Percentiles rank a stretch among this genome's conserved stretches.
These are phyloP conservation scores for Branchipolynoe longqiensis DNA, from an alignment of 2,888 invertebrate genomes.

Conservation along the genomic window DNA sequence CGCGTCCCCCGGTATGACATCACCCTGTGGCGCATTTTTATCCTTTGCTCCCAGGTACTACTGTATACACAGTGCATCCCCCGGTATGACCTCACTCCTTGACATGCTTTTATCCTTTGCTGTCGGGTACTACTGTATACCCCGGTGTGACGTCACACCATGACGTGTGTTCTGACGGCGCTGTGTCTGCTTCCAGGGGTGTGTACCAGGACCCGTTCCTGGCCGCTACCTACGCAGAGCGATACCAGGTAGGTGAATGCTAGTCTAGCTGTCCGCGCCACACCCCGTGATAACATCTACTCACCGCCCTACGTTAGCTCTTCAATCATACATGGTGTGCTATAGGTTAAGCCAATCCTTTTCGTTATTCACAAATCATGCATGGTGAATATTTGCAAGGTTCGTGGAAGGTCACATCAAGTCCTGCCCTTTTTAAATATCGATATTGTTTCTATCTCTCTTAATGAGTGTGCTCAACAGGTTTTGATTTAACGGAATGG, in stretches of 20 bases:
- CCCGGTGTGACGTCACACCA: too few relatives aligned
- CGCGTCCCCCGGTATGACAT: too few relatives aligned
- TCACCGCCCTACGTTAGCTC: slow-evolving; percentile 46
- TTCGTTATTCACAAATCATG: slow-evolving; percentile 16
- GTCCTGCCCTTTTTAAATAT: slow-evolving; percentile 41
- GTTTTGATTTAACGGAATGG: too few relatives aligned
- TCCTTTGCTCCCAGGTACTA: too few relatives aligned
- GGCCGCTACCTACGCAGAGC: slow-evolving; percentile 83
- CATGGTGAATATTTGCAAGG: slow-evolving; percentile 53
- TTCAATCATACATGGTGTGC: slow-evolving; percentile 51
- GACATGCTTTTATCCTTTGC: too few relatives aligned
- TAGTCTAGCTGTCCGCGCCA: neutral
- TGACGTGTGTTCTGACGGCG: too few relatives aligned
- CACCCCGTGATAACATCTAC: slow-evolving; percentile 33
- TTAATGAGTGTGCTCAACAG: too few relatives aligned
- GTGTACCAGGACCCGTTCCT: slow-evolving; percentile 98
- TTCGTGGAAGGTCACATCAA: slow-evolving; percentile 57
- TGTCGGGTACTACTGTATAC: too few relatives aligned
- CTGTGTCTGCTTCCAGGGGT: slow-evolving; percentile 86
- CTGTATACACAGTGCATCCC: too few relatives aligned
- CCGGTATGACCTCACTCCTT: too few relatives aligned
- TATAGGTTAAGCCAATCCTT: slow-evolving; percentile 55
- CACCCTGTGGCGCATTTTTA: too few relatives aligned
- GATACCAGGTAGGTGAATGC: slow-evolving; percentile 75
- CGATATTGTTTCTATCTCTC: too few relatives aligned